Conservation (phyloP, 2,888 invertebrate species). For the Protonemura montana region DNA sequence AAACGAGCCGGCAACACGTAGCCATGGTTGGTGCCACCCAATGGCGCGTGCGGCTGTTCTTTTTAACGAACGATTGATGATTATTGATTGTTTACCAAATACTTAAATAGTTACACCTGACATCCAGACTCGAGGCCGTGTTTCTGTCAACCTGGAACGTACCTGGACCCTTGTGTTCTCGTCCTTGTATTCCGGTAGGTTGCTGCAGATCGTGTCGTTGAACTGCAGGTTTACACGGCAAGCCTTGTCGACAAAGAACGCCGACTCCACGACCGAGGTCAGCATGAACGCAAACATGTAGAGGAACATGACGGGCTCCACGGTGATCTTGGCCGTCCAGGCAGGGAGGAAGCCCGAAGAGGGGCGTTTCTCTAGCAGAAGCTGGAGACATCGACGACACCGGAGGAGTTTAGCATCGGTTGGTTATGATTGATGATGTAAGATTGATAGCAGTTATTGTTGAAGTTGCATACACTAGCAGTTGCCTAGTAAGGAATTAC, state of each 20-base stretch:
- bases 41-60: too few species aligned
- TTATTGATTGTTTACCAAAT: too few species aligned
- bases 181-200: conserved; percentile 66
- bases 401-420: too few species aligned
- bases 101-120: too few species aligned
- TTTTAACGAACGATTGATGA: too few species aligned
- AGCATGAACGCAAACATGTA: conserved; percentile 90
- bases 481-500: too few species aligned
- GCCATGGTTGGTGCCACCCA: too few species aligned
- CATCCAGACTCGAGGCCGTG: too few species aligned
- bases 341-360: background rate
- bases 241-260: conserved; percentile 79
- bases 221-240: conserved; percentile 78
- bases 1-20: too few species aligned
- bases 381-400: background rate
- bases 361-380: background rate
- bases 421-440: too few species aligned
- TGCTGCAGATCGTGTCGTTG: conserved; percentile 71
- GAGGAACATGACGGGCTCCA: conserved; percentile 86
- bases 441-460: too few species aligned
- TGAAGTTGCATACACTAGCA: too few species aligned
- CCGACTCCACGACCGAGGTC: conserved; percentile 80
- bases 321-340: conserved; percentile 64
- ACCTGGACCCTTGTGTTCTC: conserved; percentile 76
- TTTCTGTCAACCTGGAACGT: conserved; percentile 52